Evolutionary conservation across 2,888 invertebrate species (phyloP), one percentile per base, ranked within the genome.

Genomic region (Heliconius ethilla): DNA sequence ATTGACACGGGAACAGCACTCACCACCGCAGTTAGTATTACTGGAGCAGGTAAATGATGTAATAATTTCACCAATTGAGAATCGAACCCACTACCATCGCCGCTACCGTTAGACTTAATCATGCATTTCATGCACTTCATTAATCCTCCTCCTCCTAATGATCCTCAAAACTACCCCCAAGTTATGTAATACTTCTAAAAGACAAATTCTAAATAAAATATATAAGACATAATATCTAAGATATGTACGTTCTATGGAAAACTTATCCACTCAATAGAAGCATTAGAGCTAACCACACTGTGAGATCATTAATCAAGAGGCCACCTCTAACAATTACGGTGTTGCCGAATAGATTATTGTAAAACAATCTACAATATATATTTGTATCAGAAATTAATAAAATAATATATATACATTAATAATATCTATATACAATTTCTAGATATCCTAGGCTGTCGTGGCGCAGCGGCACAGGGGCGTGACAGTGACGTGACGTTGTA

Each of bases 241-340:
- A 51, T 51, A 22, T 1, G 18, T 3, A 70, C 29, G 5, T 55
- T 22, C 29, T 22, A 25, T 33, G 55, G 13, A 37, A 33, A 73
- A 63, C 22, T 25, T 25, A 45, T 27, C 18, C 22, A 27, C 13
- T 73, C 15, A 13, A 63, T 18, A 27, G 40, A 27, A 45, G 18
- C 63, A 45, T 40, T 73, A 62, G 63, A 9, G 40, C 37, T 40
- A 40, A 37, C 25, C 22, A 40, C 40, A 62, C 27, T 63, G 59
- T 40, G 25, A 63, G 37, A 37, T 74, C 74, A 74, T 74, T 74
- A 74, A 74, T 74, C 73, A 74, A 62, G 37, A 74, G 63, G 22
- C 18, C 63, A 63, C 63, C 37, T 63, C 37, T 40, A 63, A 62
- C 37, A 62, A 74, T 72, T 63, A 73, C 59, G 9, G n/a, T 62